Evolutionary conservation across 2,888 invertebrate genomes (phyloP).

Genomic region (Luperina testacea): DNA sequence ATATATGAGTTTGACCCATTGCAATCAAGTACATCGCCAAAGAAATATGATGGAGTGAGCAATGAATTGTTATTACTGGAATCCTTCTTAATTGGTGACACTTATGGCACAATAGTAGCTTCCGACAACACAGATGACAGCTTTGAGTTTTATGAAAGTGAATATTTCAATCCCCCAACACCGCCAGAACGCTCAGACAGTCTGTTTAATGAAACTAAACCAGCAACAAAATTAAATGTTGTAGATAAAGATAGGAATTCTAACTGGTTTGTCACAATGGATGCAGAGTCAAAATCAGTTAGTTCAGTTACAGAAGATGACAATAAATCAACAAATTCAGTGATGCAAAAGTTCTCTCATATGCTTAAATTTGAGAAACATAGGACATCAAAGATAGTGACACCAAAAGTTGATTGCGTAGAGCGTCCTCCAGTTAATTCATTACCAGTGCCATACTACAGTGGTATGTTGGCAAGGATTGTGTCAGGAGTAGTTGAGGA

Average conservation of each 20-base stretch:
- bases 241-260: slow-evolving; percentile 81
- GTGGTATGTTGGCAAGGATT: slow-evolving; percentile 91
- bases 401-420: slow-evolving; percentile 78
- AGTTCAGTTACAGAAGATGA: slow-evolving; percentile 67
- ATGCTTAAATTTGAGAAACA: slow-evolving; percentile 88
- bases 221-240: slow-evolving; percentile 54
- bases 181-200: slow-evolving; percentile 92
- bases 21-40: slow-evolving; percentile 70
- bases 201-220: slow-evolving; percentile 82
- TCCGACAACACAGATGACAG: slow-evolving; percentile 82
- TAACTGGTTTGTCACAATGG: slow-evolving; percentile 82
- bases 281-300: slow-evolving; percentile 65
- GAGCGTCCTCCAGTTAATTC: slow-evolving; percentile 88
- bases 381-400: slow-evolving; percentile 72
- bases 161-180: slow-evolving; percentile 90
- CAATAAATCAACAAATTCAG: slow-evolving; percentile 74
- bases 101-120: slow-evolving; percentile 91
- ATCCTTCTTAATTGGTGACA: slow-evolving; percentile 92
- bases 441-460: slow-evolving; percentile 87
- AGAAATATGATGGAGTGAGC: slow-evolving; percentile 86
- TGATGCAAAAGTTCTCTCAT: slow-evolving; percentile 83
- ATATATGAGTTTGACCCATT: slow-evolving; percentile 94
- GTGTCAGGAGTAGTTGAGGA: slow-evolving; percentile 92
- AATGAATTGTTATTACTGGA: slow-evolving; percentile 92
- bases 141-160: slow-evolving; percentile 81